Evolutionary conservation across 1,140 invertebrate species (phyloP).

Genomic region (Ruditapes philippinarum): DNA sequence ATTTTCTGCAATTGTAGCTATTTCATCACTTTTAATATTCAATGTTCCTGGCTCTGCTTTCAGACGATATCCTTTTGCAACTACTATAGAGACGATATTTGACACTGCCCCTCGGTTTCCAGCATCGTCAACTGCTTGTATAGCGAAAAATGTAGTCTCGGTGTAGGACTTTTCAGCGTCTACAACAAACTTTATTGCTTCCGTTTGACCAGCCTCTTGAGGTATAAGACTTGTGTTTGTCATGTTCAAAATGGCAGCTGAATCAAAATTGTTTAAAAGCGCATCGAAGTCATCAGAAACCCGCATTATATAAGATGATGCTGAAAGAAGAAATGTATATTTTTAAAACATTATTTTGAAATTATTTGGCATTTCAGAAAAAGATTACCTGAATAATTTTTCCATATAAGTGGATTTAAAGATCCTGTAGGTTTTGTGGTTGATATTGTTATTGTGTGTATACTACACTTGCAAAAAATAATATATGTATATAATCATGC

Average conservation of each 20-base stretch:
- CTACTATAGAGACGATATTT: not conserved
- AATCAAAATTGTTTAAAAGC: not conserved
- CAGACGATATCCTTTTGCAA: not conserved
- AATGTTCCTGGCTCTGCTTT: not conserved
- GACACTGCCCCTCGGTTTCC: not conserved
- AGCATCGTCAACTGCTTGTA: not conserved
- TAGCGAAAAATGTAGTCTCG: not conserved
- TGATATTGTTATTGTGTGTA: too few relatives aligned
- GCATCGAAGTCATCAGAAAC: conserved; percentile 1
- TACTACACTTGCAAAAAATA: too few relatives aligned
- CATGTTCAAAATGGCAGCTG: not conserved
- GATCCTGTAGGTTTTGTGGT: too few relatives aligned
- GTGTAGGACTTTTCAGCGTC: not conserved
- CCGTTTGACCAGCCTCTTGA: not conserved
- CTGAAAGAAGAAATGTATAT: not conserved
- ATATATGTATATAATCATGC: too few relatives aligned
- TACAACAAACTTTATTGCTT: not conserved
- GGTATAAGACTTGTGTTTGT: not conserved
- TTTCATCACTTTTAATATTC: not conserved
- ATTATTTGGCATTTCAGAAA: too few relatives aligned
- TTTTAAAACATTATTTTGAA: too few relatives aligned
- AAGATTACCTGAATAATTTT: too few relatives aligned
- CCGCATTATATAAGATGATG: conserved; percentile 1
- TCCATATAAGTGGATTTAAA: too few relatives aligned
- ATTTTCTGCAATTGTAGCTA: not conserved